Percentiles rank a stretch among this genome's conserved stretches.
These are phyloP conservation scores for Limnephilus auricula DNA, from an alignment of 2,888 invertebrate genomes.

Conservation along the genomic window DNA sequence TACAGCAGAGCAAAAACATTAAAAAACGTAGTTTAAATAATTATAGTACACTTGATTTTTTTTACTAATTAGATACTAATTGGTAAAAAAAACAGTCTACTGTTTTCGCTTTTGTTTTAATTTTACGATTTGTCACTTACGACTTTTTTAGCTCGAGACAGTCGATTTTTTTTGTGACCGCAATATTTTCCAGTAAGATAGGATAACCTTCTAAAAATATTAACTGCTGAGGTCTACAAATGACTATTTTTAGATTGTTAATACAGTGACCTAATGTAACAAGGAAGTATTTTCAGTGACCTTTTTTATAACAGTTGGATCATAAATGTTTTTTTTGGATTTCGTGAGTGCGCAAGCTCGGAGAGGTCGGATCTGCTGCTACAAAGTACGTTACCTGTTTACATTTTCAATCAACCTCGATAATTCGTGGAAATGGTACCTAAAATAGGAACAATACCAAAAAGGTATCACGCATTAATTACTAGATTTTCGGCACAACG, in stretches of 20 bases:
- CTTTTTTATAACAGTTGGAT: background rate
- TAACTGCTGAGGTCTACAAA: background rate
- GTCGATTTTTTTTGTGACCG: background rate
- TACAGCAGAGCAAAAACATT: background rate
- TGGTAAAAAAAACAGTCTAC: background rate
- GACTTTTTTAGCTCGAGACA: background rate
- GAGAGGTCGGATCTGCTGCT: background rate
- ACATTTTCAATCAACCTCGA: background rate
- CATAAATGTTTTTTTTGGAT: background rate
- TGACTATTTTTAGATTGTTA: background rate
- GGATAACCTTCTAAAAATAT: background rate
- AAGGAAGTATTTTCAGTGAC: background rate
- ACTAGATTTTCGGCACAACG: background rate
- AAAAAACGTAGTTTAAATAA: too few species aligned
- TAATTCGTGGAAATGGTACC: background rate
- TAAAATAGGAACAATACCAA: background rate
- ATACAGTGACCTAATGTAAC: background rate
- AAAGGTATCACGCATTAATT: background rate
- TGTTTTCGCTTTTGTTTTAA: background rate
- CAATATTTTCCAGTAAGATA: background rate
- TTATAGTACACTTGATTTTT: too few species aligned
- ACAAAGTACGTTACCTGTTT: background rate
- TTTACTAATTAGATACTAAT: background rate
- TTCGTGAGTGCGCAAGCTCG: background rate
- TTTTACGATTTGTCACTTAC: background rate